These are phyloP conservation scores for Nineta flava DNA, from an alignment of 2,888 invertebrate species.

Conservation along the genomic window DNA sequence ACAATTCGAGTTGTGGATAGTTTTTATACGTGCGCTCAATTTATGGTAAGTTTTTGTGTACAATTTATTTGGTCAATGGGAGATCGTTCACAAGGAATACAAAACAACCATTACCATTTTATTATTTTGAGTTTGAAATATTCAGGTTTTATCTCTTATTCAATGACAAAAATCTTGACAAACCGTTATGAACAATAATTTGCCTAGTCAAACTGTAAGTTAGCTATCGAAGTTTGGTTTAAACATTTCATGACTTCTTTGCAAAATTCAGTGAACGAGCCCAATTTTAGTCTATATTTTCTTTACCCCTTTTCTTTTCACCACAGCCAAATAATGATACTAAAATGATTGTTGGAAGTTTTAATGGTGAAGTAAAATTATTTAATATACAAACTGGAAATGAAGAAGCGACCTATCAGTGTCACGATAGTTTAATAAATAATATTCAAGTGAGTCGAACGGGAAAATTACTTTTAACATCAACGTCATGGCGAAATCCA, in stretches of 20 bases:
- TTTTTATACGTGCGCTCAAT: conserved; percentile 48
- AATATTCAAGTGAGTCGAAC: conserved; percentile 57
- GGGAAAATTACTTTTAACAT: conserved; percentile 65
- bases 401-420: conserved; percentile 63
- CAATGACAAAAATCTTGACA: no score
- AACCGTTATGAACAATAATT: no score
- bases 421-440: conserved; percentile 78
- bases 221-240: no score
- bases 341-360: conserved; percentile 68
- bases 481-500: conserved; percentile 72
- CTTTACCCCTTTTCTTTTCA: no score
- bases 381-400: conserved; percentile 71
- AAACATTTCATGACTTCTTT: not conserved
- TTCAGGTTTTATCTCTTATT: no score
- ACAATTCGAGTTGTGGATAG: conserved; percentile 55
- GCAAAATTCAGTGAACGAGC: no score
- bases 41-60: conserved; percentile 17
- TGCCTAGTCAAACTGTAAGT: no score
- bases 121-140: no score
- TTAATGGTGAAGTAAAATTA: conserved; percentile 77
- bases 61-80: not conserved
- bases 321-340: conserved; percentile 38
- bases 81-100: no score
- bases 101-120: no score
- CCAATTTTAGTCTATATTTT: no score